Conservation (phyloP, 92 coral and sea anemone species). For the Parazoanthus darwini region DNA sequence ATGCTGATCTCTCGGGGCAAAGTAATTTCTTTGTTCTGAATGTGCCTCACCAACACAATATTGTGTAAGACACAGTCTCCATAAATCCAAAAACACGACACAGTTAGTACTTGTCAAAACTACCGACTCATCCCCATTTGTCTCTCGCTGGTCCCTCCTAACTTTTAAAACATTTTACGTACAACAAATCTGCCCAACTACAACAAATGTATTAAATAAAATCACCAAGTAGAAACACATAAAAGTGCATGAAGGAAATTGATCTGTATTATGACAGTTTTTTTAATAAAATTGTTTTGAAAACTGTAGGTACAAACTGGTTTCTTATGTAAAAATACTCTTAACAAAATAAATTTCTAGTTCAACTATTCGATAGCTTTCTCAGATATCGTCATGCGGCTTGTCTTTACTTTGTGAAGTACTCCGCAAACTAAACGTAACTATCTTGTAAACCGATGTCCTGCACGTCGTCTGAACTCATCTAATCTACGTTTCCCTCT, state of each 20-base stretch:
- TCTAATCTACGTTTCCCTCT: neutral
- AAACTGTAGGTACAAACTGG: neutral
- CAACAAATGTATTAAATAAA: too few species aligned
- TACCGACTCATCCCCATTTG: too few species aligned
- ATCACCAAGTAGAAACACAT: too few species aligned
- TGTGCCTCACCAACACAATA: too few species aligned
- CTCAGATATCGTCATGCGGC: too few species aligned
- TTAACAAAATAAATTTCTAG: neutral
- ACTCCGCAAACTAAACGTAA: neutral
- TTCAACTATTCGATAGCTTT: neutral
- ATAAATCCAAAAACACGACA: too few species aligned
- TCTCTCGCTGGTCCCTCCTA: too few species aligned
- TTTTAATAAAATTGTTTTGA: too few species aligned
- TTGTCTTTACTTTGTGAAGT: neutral
- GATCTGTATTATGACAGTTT: neutral
- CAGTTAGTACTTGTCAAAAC: too few species aligned
- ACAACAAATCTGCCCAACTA: neutral
- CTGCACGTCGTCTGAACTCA: slow-evolving; percentile 3
- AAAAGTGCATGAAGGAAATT: neutral
- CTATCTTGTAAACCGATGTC: neutral
- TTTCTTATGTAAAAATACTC: slow-evolving; percentile 14
- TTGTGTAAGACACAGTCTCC: too few species aligned
- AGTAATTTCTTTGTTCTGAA: too few species aligned
- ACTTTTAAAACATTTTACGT: neutral
- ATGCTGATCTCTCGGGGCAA: too few species aligned